A percentile compares a stretch with the other conserved stretches of the same genome.
These are phyloP conservation scores for Lerema accius DNA, from an alignment of 1,140 invertebrate genomes.

Conservation along the genomic window DNA sequence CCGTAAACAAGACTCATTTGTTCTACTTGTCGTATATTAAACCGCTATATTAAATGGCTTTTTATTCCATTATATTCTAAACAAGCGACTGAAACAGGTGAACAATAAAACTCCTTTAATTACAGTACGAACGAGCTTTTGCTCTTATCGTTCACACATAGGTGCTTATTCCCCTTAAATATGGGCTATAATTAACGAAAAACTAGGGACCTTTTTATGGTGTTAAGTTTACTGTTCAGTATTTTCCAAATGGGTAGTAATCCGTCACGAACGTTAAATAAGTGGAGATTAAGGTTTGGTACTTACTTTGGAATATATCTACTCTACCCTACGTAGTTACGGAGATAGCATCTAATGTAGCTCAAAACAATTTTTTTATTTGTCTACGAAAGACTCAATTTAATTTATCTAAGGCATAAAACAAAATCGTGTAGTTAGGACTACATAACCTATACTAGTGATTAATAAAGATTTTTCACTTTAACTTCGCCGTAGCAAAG, in stretches of 20 bases:
- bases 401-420: too few species aligned
- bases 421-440: too few species aligned
- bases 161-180: constrained; percentile 70
- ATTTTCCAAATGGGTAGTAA: constrained; percentile 42
- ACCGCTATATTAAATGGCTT: too few species aligned
- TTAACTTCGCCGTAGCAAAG: too few species aligned
- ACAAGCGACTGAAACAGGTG: constrained; percentile 51
- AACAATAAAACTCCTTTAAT: constrained; percentile 71
- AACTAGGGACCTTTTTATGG: constrained; percentile 67
- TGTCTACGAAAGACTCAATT: background rate
- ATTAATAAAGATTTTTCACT: too few species aligned
- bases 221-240: constrained; percentile 63
- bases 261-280: constrained; percentile 33
- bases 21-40: too few species aligned
- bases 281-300: too few species aligned
- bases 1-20: too few species aligned
- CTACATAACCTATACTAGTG: too few species aligned
- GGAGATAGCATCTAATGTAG: too few species aligned
- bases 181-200: constrained; percentile 77
- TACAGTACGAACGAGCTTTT: constrained; percentile 58
- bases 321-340: too few species aligned
- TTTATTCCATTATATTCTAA: constrained; percentile 39
- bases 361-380: background rate
- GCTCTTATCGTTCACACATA: constrained; percentile 67
- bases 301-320: too few species aligned